A percentile compares a stretch with the other conserved stretches of the same genome.
Conservation (phyloP, 2,113 vertebrate species). For the Hylia prasina region DNA sequence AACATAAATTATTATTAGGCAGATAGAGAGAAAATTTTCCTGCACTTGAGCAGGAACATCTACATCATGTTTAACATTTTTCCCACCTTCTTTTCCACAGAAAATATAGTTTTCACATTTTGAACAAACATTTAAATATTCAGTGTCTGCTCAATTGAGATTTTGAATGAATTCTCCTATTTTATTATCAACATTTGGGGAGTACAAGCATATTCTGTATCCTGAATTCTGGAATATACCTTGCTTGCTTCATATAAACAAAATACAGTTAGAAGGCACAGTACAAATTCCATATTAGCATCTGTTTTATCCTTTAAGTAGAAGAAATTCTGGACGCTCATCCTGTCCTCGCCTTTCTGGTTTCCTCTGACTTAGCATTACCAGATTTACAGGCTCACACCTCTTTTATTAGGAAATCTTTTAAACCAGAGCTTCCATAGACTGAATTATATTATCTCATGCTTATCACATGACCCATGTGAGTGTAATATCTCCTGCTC, state of each 20-base stretch:
- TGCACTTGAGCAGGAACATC: background rate
- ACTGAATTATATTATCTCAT: background rate
- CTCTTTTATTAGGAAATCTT: background rate
- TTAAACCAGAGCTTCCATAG: background rate
- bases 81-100: background rate
- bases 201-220: background rate
- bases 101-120: background rate
- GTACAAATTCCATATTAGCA: background rate
- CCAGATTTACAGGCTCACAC: conserved; percentile 20
- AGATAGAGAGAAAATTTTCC: conserved; percentile 30
- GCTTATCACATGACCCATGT: background rate
- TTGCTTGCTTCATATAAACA: background rate
- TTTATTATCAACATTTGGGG: background rate
- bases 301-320: background rate
- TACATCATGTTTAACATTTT: background rate
- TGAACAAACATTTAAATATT: background rate
- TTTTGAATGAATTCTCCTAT: background rate
- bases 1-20: conserved; percentile 39
- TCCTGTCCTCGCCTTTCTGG: background rate
- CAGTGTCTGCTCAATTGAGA: background rate
- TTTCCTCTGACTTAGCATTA: background rate
- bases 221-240: background rate
- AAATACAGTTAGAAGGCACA: background rate
- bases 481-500: background rate
- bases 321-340: background rate